Base-by-base conservation (phyloP, 2,113 vertebrate species). In the Zosterops borbonicus region DNA sequence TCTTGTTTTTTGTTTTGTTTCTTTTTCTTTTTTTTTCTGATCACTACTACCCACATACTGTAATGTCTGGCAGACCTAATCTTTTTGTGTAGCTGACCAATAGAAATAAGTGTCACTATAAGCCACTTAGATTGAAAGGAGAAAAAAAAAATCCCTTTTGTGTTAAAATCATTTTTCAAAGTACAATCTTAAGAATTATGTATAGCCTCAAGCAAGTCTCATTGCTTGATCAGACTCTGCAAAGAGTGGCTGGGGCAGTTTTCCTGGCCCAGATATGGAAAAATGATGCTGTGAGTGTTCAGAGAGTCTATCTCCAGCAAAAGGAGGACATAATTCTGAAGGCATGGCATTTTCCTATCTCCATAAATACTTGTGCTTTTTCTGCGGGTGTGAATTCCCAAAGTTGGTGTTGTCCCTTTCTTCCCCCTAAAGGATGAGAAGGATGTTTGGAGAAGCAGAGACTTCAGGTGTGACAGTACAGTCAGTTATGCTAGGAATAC, bases 351-450 rank as follows among this genome's bases (percentile, higher is more conserved):
- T 95, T 95, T 94, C 69, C 74, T 87, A 21, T 67, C 59, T 97
- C 79, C 89, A 77, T 90, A 91, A 69, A 82, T 63, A 95, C 78
- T 74, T 82, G 47, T 23, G n/a, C 59, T 96, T 87, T 71, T 69
- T 93, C 60, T 59, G 76, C 95, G 52, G 12, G n/a, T 73, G 88
- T 2, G 23, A 97, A 95, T 96, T 96, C 94, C 96, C 90, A 69
- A 94, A 92, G 58, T 16, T 82, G 87, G 65, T 73, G 80, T 92
- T 79, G 87, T 74, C 71, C 27, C 2, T 24, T 9, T 25, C 23
- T 29, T 13, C 4, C 3, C 24, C 13, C 14, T 14, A 31, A 87
- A 95, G 46, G 71, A 88, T 89, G 88, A 97, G 91, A 59, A 91
- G 81, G 90, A 52, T 86, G 80, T 94, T 87, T 87, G 87, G 95